phyloP scores from a whole-genome alignment of 2,888 invertebrate species.

The Mayetiola destructor region DNA sequence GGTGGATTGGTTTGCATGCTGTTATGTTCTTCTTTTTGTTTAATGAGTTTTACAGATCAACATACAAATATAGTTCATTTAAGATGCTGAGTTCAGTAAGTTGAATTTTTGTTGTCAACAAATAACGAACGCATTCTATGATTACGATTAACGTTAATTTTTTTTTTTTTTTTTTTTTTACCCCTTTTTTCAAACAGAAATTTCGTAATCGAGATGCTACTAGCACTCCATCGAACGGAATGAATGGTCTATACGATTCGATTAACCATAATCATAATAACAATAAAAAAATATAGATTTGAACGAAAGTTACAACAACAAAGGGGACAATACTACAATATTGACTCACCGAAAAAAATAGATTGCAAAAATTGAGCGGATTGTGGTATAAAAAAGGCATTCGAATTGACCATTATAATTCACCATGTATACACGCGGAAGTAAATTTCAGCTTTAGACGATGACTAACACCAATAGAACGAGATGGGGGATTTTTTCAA shows the following conservation, averaged over 20 bases:
- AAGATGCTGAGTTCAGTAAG: neutral
- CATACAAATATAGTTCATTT: constrained; percentile 38
- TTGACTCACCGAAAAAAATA: constrained; percentile 8
- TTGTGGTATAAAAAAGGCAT: no score
- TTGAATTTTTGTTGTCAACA: neutral
- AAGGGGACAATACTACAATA: neutral
- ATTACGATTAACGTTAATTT: neutral
- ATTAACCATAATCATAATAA: constrained; percentile 3
- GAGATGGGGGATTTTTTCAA: no score
- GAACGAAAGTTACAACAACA: neutral
- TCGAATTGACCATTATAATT: no score
- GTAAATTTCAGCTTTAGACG: no score
- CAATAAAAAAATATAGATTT: neutral
- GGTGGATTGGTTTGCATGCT: constrained; percentile 93
- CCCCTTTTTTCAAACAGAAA: neutral
- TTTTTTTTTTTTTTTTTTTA: neutral
- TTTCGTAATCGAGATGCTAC: neutral
- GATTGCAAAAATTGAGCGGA: no score
- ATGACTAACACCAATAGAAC: no score
- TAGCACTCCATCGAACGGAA: neutral
- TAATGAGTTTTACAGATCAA: constrained; percentile 82
- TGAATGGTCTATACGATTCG: neutral
- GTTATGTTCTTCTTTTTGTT: constrained; percentile 93
- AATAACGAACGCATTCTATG: neutral
- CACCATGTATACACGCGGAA: no score